These are phyloP conservation scores for Lepus oiostolus DNA, from an alignment of 2,797 vertebrate species.

Conservation along the genomic window DNA sequence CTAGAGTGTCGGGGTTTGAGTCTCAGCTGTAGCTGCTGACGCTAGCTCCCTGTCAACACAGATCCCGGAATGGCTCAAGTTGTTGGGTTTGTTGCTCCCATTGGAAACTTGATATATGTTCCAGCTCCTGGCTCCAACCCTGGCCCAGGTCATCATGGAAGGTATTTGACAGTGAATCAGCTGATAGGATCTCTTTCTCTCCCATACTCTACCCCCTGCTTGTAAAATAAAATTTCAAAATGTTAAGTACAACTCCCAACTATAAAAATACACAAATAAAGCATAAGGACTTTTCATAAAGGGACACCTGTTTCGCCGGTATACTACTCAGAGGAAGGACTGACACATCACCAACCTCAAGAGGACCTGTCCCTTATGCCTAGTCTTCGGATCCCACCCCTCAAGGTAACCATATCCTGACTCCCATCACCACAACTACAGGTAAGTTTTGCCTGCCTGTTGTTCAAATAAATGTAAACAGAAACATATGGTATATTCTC, in stretches of 20 bases:
- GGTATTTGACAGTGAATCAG: no score
- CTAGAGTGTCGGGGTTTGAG: no score
- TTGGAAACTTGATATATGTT: no score
- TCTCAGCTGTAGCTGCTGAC: no score
- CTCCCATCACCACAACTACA: neutral
- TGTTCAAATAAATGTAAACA: neutral
- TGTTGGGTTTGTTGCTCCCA: no score
- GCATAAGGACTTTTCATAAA: neutral
- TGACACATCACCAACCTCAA: neutral
- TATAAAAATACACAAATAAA: neutral
- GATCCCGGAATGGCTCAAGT: no score
- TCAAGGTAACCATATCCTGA: neutral
- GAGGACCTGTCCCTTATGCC: neutral
- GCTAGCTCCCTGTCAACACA: no score
- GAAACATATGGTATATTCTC: neutral
- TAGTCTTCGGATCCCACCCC: neutral
- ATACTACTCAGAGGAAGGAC: neutral
- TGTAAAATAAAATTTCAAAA: no score
- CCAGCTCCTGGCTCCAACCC: no score
- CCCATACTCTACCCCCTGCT: no score
- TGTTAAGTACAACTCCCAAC: neutral
- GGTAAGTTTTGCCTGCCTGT: neutral
- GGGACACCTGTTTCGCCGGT: neutral
- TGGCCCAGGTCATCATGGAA: no score
- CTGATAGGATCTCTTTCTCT: no score